Base-by-base conservation (phyloP, 2,113 vertebrate species). In the Pleuronectes platessa region DNA sequence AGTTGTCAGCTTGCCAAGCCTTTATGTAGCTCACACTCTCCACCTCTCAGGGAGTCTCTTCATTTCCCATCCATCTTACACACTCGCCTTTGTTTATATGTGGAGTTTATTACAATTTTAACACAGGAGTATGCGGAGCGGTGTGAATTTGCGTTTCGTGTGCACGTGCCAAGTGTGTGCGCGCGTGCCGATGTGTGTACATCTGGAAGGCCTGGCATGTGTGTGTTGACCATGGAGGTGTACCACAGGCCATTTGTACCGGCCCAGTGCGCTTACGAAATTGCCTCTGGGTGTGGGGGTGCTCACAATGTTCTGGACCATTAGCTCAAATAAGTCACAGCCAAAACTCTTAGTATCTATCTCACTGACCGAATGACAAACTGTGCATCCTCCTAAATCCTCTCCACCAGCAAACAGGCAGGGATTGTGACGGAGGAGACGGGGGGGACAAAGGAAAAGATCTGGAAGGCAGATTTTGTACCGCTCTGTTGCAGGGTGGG, bases 311-410 rank as follows among this genome's bases (percentile, higher is more conserved):
- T 93, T 93, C 92, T 93, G 89, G 91, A 93, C 90, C 91, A 93
- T 92, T 93, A 93, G 93, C 88, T 92, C 92, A 93, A 92, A 93
- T 92, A 93, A 93, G 92, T 93, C 90, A 92, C 90, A 90, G 89
- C 88, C 90, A 91, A 92, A 93, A 92, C 86, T 92, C 90, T 91
- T 88, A 93, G 89, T 93, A 92, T 91, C 93, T 90, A 90, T 91
- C 92, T 91, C 90, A 88, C 78, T 82, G 85, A 85, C 88, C 89
- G 84, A 89, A 92, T 93, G 92, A 90, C 92, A 92, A 91, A 93
- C 88, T 91, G 89, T 83, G 84, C 88, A 93, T 92, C 90, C 90
- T 88, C 76, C 90, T 84, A 90, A 90, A 85, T 86, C 88, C 78
- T 76, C n/a, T 12, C 82, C 58, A 71, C 85, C 65, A 60, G 74